Percentiles rank a stretch among this genome's conserved stretches.
Evolutionary conservation across 2,888 invertebrate species (phyloP).

Genomic region (Ormyrus pomaceus): DNA sequence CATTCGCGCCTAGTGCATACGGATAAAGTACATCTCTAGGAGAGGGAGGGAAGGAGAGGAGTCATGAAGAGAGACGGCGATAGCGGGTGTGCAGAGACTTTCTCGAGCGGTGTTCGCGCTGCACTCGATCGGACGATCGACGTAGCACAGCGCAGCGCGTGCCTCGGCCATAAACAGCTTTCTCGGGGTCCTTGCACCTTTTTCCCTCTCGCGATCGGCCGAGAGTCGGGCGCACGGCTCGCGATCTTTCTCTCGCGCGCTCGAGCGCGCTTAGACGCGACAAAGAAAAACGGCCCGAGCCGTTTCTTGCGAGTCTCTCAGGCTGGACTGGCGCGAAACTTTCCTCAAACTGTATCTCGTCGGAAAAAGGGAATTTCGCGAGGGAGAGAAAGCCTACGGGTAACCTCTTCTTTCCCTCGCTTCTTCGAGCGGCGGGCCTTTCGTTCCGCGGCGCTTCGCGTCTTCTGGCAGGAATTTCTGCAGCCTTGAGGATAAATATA

Average conservation of each 20-base stretch:
- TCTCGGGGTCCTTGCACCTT: constrained; percentile 29
- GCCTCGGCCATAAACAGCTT: neutral
- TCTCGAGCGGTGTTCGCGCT: neutral
- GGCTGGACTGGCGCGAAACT: no score
- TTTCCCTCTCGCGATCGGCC: neutral
- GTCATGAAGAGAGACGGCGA: neutral
- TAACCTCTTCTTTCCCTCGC: neutral
- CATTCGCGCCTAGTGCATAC: no score
- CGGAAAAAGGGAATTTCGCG: no score
- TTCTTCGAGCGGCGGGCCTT: neutral
- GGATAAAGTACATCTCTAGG: no score
- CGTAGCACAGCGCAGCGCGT: no score
- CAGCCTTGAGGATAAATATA: constrained; percentile 62
- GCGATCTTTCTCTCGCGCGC: constrained; percentile 21
- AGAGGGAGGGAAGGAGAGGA: no score
- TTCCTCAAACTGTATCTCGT: no score
- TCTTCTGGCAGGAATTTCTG: constrained; percentile 54
- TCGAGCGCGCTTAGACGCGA: neutral
- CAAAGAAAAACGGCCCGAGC: no score
- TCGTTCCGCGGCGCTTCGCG: neutral
- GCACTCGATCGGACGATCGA: no score
- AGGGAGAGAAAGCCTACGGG: no score
- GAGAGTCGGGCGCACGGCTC: constrained; percentile 31
- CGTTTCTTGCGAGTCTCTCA: no score
- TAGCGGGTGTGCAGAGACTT: neutral